Evolutionary conservation across 37 sponge, comb jelly and placozoan genomes (phyloP), one percentile per base, ranked within the genome.

Genomic region (Ephydatia muelleri): DNA sequence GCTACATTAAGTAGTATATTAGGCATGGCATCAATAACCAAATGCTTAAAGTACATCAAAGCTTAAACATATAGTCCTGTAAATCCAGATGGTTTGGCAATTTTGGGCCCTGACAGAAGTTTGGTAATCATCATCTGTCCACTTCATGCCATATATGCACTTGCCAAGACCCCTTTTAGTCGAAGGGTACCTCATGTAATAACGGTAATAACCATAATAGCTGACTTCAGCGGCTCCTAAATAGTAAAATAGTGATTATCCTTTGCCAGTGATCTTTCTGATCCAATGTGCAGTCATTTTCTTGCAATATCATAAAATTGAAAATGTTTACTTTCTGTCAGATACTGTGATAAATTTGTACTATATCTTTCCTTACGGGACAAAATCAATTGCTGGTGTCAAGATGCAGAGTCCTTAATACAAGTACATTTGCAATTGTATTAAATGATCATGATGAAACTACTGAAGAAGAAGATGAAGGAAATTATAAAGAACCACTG

Each of bases 201-300:
- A 69, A 29, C 70, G 70, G 70, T 11, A 69, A 29, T 69, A 3
- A 69, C 70, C 70, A 8, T 69, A 69, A 29, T 69, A 69, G 8
- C 6, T 43, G 43, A 3, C 43, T 43, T 43, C 43, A 43, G 43
- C 3, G 3, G 43, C 6, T 69, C 27, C 70, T 69, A 29, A 69
- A 29, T 30, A 69, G 70, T 69, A 6, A 69, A 69, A 27, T 11
- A 29, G 30, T 8, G 8, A 30, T 29, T 69, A 27, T 69, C 26
- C 64, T 21, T 32, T 65, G 22, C 82, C 82, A 81, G 70, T 81
- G 68, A 2, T 81, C 70, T 31, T 68, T 81, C 82, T 81, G 68
- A 3, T 65, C 82, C 82, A 81, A 9, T 81, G 82, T 13, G 82
- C 82, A 28, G 82, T 81, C 69, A 81, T 81, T 67, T 67, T 68